A percentile compares a stretch with the other conserved stretches of the same genome.
Conservation (phyloP, 1,140 invertebrate genomes). For the Melitaea cinxia region DNA sequence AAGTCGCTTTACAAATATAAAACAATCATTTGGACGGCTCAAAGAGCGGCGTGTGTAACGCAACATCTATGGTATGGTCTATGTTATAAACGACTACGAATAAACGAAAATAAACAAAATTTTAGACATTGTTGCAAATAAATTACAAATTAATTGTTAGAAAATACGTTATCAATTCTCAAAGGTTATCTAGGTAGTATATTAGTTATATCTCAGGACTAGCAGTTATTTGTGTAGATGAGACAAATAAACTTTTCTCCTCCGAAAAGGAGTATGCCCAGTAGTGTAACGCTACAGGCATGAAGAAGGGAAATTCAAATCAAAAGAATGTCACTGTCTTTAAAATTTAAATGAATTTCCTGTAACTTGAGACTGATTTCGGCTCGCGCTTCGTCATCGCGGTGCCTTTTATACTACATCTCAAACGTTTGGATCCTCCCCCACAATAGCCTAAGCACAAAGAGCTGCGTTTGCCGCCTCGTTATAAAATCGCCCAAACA, state of each 20-base stretch:
- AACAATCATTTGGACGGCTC: slow-evolving; percentile 78
- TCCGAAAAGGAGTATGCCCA: too few relatives aligned
- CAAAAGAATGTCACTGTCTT: too few relatives aligned
- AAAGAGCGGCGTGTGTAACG: slow-evolving; percentile 68
- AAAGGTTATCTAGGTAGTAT: too few relatives aligned
- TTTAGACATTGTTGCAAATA: too few relatives aligned
- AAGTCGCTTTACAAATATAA: slow-evolving; percentile 75
- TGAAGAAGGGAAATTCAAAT: too few relatives aligned
- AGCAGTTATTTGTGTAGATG: too few relatives aligned
- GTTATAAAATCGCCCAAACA: slow-evolving; percentile 79
- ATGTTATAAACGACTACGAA: slow-evolving; percentile 30
- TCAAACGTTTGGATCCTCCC: slow-evolving; percentile 72
- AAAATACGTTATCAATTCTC: too few relatives aligned
- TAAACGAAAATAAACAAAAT: neutral
- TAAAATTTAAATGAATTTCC: too few relatives aligned
- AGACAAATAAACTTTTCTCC: too few relatives aligned
- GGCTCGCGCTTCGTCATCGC: slow-evolving; percentile 70
- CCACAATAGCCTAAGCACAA: slow-evolving; percentile 66
- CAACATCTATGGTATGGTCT: slow-evolving; percentile 43
- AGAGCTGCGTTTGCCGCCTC: slow-evolving; percentile 69
- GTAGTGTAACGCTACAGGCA: too few relatives aligned
- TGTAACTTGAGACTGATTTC: neutral
- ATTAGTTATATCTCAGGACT: too few relatives aligned
- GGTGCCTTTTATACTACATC: slow-evolving; percentile 74
- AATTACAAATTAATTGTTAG: too few relatives aligned